These are phyloP conservation scores for Sinocyclocheilus maitianheensis DNA, from an alignment of 2,113 vertebrate species.

Conservation along the genomic window DNA sequence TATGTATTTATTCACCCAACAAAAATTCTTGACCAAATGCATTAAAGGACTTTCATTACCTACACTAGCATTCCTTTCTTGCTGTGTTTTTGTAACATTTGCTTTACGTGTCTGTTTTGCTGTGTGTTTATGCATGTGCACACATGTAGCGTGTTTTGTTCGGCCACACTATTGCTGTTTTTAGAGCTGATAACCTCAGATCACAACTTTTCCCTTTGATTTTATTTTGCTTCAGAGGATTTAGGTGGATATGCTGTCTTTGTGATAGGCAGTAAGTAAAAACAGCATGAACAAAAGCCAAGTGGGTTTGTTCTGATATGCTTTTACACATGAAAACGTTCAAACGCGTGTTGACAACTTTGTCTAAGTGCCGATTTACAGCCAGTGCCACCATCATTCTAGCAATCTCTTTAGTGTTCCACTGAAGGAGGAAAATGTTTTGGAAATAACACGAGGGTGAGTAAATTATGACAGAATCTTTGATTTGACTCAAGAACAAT, in stretches of 20 bases:
- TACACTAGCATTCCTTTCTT: neutral
- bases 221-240: neutral
- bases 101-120: neutral
- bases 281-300: constrained; percentile 4
- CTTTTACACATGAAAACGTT: constrained; percentile 2
- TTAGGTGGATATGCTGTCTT: neutral
- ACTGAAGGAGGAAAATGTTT: neutral
- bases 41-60: neutral
- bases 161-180: neutral
- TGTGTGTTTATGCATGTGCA: constrained; percentile 31
- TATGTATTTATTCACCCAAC: neutral
- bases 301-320: neutral
- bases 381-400: neutral
- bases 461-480: neutral
- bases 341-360: neutral
- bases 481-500: neutral
- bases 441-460: neutral
- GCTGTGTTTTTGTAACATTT: neutral
- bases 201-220: neutral
- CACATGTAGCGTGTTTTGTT: neutral
- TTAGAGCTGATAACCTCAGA: constrained; percentile 26
- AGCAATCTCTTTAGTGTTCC: neutral
- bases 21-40: constrained; percentile 9
- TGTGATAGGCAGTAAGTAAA: constrained; percentile 13
- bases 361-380: neutral